These are phyloP conservation scores for Burhinus bistriatus DNA, from an alignment of 2,113 vertebrate genomes.

Conservation along the genomic window DNA sequence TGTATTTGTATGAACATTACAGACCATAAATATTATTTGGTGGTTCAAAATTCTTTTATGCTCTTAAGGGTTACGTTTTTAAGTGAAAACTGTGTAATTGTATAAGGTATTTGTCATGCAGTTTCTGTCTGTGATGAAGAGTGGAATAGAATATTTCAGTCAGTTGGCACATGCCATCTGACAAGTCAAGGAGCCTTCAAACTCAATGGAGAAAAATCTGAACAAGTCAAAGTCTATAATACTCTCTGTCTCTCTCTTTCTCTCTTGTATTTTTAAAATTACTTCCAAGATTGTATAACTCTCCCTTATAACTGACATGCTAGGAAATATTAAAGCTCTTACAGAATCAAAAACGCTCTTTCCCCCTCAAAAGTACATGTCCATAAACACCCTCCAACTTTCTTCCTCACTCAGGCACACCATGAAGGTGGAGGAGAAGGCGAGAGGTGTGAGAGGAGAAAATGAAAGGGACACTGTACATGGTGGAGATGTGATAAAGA, in stretches of 20 bases:
- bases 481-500: not conserved
- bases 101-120: fast-evolving
- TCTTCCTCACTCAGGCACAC: not conserved
- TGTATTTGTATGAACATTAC: not conserved
- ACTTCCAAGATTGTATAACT: not conserved
- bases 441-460: not conserved
- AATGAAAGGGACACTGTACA: not conserved
- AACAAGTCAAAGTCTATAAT: not conserved
- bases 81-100: not conserved
- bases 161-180: not conserved
- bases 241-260: not conserved
- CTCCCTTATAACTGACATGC: not conserved
- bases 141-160: not conserved
- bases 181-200: not conserved
- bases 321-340: not conserved
- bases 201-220: not conserved
- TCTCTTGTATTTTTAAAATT: not conserved
- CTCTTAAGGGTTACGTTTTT: not conserved
- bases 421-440: not conserved
- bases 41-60: not conserved
- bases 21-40: not conserved
- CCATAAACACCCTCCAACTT: not conserved
- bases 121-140: not conserved
- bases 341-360: not conserved
- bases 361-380: not conserved